Percentiles rank a stretch among this genome's conserved stretches.
phyloP scores from a whole-genome alignment of 2,888 invertebrate genomes.

The Orchestes rusci region DNA sequence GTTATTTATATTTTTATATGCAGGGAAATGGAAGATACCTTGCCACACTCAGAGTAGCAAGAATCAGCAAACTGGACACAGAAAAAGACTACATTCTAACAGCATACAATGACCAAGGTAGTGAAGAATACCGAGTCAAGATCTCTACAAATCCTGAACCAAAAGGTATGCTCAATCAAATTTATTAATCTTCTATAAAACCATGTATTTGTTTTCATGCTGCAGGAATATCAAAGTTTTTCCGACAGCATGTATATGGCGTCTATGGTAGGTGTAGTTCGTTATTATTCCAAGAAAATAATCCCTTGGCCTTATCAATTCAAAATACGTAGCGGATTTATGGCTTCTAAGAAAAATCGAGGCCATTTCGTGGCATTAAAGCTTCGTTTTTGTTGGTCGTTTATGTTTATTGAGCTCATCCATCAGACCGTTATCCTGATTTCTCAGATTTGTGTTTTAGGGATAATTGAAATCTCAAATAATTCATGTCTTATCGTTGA shows the following conservation, averaged over 20 bases:
- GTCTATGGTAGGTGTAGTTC: constrained; percentile 19
- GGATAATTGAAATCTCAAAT: too few species aligned
- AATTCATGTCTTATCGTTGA: constrained; percentile 2
- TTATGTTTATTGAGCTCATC: too few species aligned
- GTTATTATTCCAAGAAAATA: too few species aligned
- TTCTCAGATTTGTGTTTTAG: too few species aligned
- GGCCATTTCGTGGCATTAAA: too few species aligned
- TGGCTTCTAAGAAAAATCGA: too few species aligned
- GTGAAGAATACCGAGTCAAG: constrained; percentile 55
- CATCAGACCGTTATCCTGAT: too few species aligned
- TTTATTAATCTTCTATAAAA: constrained; percentile 11
- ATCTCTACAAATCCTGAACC: constrained; percentile 61
- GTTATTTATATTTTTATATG: neutral
- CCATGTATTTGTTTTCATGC: constrained; percentile 13
- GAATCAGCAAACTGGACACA: constrained; percentile 67
- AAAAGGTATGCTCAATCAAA: constrained; percentile 43
- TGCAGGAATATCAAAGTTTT: constrained; percentile 24
- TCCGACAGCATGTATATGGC: constrained; percentile 23
- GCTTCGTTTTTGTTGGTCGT: too few species aligned
- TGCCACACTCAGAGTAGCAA: constrained; percentile 58
- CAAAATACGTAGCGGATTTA: too few species aligned
- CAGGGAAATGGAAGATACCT: constrained; percentile 64
- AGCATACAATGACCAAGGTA: constrained; percentile 63
- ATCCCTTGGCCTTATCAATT: too few species aligned
- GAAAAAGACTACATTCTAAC: constrained; percentile 61